Evolutionary conservation across 1,140 invertebrate species (phyloP), one percentile per base, ranked within the genome.

Genomic region (Drosophila sp.): DNA sequence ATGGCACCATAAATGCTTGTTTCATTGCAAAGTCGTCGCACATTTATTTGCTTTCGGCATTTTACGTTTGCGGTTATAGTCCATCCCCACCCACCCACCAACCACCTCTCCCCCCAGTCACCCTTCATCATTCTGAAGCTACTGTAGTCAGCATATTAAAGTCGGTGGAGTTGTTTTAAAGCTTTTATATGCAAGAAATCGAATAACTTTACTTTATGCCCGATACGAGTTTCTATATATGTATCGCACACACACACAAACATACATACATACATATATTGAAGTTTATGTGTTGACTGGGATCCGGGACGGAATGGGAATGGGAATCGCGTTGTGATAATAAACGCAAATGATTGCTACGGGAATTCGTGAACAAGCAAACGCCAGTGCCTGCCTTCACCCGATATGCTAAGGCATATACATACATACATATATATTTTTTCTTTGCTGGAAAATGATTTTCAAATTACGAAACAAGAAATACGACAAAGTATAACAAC

Each of bases 1-100:
- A 87, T 87, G 80, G 80, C 72, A 83, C 85, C 83, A 84, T 87
- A 87, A 87, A 87, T 79, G 84, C 72, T 87, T 86, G 76, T 87
- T 89, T 87, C 80, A 87, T 87, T 87, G 80, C 80, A 89, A 87
- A 89, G 84, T 89, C 84, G 84, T 89, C 84, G 84, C 80, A 87
- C 80, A 89, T 87, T 87, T 87, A 89, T 89, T 87, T 89, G 84
- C 64, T 70, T 89, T 87, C 76, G 80, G 72, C 79, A 60, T 78
- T 87, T 50, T 50, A 40, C 60, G 38, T 29, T 89, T 78, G 84
- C 76, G 83, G 82, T 86, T 89, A 79, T 80, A 82, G 76, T 89
- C 68, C 69, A 67, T 60, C 63, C 60, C 65, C 70, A 61, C 60
- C 41, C 35, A 4, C 35, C 32, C 23, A 6, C 35, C 44, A 1